Evolutionary conservation across 2,797 vertebrate species (phyloP).

Genomic region (Falco novaeseelandiae): DNA sequence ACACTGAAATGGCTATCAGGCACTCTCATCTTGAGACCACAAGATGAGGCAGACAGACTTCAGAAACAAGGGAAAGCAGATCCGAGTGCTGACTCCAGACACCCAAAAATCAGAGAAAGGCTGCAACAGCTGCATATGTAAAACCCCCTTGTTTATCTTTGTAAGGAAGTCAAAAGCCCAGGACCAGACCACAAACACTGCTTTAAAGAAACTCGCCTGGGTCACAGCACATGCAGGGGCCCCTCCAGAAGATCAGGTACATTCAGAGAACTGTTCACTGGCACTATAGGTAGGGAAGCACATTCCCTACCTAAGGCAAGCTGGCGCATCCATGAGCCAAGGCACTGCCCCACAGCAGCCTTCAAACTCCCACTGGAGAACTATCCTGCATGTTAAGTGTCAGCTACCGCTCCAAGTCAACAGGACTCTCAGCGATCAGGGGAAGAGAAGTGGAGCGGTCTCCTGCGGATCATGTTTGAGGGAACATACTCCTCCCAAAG

Average conservation of each 20-base stretch:
- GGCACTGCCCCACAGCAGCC: background rate
- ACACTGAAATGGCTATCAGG: background rate
- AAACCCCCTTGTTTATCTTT: background rate
- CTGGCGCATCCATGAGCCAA: background rate
- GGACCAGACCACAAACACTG: background rate
- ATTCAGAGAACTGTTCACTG: background rate
- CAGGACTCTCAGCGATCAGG: no score
- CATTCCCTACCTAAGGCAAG: background rate
- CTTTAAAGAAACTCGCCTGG: background rate
- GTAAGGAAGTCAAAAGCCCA: background rate
- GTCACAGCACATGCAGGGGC: background rate
- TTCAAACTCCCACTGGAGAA: background rate
- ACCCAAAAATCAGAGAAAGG: background rate
- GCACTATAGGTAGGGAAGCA: accelerated
- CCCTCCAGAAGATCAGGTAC: background rate
- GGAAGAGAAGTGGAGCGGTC: background rate
- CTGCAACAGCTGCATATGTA: background rate
- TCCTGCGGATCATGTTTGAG: no score
- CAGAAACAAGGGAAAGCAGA: background rate
- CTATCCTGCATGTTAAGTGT: accelerated
- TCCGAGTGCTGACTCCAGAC: background rate
- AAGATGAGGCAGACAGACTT: constrained; percentile 28
- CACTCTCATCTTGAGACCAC: constrained; percentile 16
- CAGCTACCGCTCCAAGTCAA: background rate
- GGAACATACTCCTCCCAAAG: background rate